Evolutionary conservation across 2,888 invertebrate species (phyloP).

Genomic region (Oxytorus armatus): DNA sequence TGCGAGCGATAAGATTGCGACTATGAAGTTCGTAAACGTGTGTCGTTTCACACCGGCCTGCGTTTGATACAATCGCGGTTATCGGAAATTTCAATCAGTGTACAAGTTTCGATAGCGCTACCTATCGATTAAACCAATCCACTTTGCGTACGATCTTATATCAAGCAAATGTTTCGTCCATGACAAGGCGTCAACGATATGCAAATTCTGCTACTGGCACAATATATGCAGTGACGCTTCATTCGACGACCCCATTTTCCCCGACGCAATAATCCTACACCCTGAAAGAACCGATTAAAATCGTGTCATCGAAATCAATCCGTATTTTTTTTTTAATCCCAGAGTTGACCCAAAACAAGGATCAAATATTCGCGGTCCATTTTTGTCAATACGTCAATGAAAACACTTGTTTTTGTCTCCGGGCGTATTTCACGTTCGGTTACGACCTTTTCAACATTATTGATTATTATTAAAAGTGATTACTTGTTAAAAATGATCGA

Average conservation of each 20-base stretch:
- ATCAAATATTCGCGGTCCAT: too few species aligned
- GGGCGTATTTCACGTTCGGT: too few species aligned
- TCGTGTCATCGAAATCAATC: not conserved
- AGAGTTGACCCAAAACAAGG: too few species aligned
- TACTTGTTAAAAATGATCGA: too few species aligned
- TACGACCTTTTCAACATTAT: too few species aligned
- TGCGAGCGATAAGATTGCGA: slow-evolving; percentile 5
- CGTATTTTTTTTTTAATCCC: not conserved
- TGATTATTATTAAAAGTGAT: too few species aligned
- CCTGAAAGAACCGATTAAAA: not conserved
- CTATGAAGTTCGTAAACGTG: slow-evolving; percentile 64
- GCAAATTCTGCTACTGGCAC: slow-evolving; percentile 69
- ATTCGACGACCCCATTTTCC: slow-evolving; percentile 2
- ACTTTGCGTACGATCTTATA: slow-evolving; percentile 78
- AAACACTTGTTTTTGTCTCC: too few species aligned
- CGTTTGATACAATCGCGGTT: slow-evolving; percentile 68
- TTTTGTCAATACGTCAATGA: too few species aligned
- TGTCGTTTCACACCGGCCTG: slow-evolving; percentile 79
- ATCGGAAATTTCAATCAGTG: slow-evolving; percentile 66
- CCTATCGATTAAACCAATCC: slow-evolving; percentile 82
- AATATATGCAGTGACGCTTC: not conserved
- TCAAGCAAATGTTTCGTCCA: slow-evolving; percentile 70
- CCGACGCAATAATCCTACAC: not conserved
- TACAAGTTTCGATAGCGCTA: slow-evolving; percentile 71
- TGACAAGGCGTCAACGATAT: slow-evolving; percentile 69